Evolutionary conservation across 2,113 vertebrate genomes (phyloP), one percentile per base, ranked within the genome.

Genomic region (Heterotis niloticus): DNA sequence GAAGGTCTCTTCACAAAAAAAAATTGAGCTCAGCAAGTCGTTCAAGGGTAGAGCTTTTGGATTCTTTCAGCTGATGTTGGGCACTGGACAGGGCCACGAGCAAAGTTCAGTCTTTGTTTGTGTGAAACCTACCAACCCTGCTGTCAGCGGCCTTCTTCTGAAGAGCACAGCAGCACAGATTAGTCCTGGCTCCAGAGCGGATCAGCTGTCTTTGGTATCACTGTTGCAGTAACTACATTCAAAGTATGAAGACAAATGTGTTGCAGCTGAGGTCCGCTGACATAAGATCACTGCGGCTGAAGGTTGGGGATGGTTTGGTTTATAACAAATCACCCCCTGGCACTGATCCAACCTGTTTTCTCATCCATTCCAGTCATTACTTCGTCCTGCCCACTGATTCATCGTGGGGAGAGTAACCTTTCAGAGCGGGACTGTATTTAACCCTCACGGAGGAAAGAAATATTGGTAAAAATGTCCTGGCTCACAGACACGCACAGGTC

Each of bases 351-450:
- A 7, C 7, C 34, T 44, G 34, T 44, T 44, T 44, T 44, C 34
- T 2, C 34, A 44, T 44, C 34, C 34, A 44, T 44, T 44, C 3
- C 34, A 44, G n/a, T 51, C 68, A 70, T 51, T 51, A 20, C 28
- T 44, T 70, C 34, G 20, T 44, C 28, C 68, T 70, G 68, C 68
- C 68, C 51, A 14, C n/a, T 52, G 34, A 51, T 23, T 72, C 24
- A 52, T 72, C 69, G 52, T 29, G 34, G n/a, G 24, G 69, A 72
- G 51, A 54, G 44, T 54, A 72, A 72, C 69, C 34, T 72, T 72
- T 24, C 34, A 24, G 34, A 51, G 10, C 20, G 20, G 44, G 54
- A 52, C 34, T 72, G 69, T 12, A 52, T 18, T 44, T n/a, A 52
- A 51, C 34, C 69, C n/a, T 13, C 18, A 51, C 34, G 52, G 69